These are phyloP conservation scores for Haliclystus octoradiatus DNA, from an alignment of 30 jellyfish, hydroid and myxozoan species.

Conservation along the genomic window DNA sequence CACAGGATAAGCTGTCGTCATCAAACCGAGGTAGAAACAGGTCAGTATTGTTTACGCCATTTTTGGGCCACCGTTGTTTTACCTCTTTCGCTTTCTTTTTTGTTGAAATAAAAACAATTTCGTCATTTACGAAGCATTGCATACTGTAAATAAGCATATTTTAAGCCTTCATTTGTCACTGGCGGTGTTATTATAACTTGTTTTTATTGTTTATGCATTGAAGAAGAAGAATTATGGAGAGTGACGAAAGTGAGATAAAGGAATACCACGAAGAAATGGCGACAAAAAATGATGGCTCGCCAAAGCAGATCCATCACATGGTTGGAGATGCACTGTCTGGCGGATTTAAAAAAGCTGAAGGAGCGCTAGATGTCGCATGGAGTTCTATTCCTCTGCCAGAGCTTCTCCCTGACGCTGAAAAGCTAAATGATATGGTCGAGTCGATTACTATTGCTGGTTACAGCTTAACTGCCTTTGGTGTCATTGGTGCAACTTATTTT, in stretches of 20 bases:
- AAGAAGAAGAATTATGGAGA: no score
- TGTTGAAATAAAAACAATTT: no score
- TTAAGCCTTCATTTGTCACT: no score
- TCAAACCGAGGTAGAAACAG: no score
- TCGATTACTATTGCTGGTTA: slow-evolving; percentile 44
- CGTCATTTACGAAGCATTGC: no score
- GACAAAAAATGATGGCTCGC: neutral
- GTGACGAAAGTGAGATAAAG: neutral
- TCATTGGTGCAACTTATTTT: slow-evolving; percentile 37
- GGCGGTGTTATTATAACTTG: no score
- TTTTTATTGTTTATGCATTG: no score
- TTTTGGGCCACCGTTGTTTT: no score
- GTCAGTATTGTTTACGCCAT: no score
- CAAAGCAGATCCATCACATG: neutral
- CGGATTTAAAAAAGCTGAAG: neutral
- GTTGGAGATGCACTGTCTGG: neutral
- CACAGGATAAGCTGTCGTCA: no score
- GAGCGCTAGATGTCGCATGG: neutral
- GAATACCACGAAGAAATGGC: neutral
- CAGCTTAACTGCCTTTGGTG: slow-evolving; percentile 38
- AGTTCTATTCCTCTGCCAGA: slow-evolving; percentile 26
- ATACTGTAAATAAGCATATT: no score
- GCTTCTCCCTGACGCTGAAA: slow-evolving; percentile 57
- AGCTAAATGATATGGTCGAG: slow-evolving; percentile 37
- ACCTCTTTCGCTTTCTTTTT: no score